phyloP scores from a whole-genome alignment of 2,113 vertebrate genomes.

The human (Homo sapiens) region GRCh38 chr5:27232501-27233000 shows the following conservation, averaged over 20 bases:
- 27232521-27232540: neutral
- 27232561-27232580: neutral
- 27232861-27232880: neutral
- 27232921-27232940: neutral
- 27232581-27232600: neutral
- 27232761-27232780: neutral
- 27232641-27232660: neutral
- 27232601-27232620: neutral
- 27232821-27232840: neutral
- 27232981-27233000: neutral
- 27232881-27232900: neutral
- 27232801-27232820: neutral
- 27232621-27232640: neutral
- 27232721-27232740: neutral
- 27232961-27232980: neutral
- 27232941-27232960: neutral
- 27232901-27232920: neutral
- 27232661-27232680: neutral
- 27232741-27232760: too few species aligned
- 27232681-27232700: neutral
- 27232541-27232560: neutral
- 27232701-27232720: neutral
- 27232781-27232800: neutral
- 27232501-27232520: neutral
- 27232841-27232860: neutral